Base-by-base conservation (phyloP, 2,113 vertebrate genomes). In the Pipa parva region DNA sequence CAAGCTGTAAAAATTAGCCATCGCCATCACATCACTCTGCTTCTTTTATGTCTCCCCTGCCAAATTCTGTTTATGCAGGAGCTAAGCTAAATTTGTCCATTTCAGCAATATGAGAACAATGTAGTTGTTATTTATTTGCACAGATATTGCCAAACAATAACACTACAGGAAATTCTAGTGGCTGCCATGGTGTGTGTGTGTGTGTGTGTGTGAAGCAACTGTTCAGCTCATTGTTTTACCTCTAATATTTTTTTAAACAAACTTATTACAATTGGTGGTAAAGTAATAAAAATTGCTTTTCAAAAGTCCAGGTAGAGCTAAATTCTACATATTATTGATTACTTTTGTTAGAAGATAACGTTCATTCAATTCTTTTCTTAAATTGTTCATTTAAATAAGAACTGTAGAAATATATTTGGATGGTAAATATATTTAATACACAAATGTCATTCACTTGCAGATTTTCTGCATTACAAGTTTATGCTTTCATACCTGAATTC, bases 61-160 rank as follows among this genome's bases (percentile, higher is more conserved):
- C 66, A 70, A 70, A 70, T 60, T 51, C 29, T 60, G 57, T 70
- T 61, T 61, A 60, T 70, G 33, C 66, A 61, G 58, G 13, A 70
- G 57, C 59, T 20, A 26, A 42, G 33, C 57, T 54, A 29, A 45
- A 70, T 54, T 50, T 61, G 56, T 68, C 60, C 28, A 45, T 59
- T 59, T 68, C 55, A 68, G 56, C 65, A 68, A 59, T 42, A 58
- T 61, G 36, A 45, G 48, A 22, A 45, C 33, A 45, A 54, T 61
- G 20, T 22, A 5, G 33, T 70, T 24, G 48, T 61, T 70, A 52
- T 61, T 61, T 70, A 54, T 70, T 54, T 68, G 26, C 37, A 25
- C 46, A 54, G n/a, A 70, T 61, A 49, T 54, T 27, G 27, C 31
- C 49, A 28, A 52, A 70, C 58, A 36, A 29, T 58, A 17, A 58